Conservation (phyloP, 2,113 vertebrate species). For the Neogobius melanostomus region DNA sequence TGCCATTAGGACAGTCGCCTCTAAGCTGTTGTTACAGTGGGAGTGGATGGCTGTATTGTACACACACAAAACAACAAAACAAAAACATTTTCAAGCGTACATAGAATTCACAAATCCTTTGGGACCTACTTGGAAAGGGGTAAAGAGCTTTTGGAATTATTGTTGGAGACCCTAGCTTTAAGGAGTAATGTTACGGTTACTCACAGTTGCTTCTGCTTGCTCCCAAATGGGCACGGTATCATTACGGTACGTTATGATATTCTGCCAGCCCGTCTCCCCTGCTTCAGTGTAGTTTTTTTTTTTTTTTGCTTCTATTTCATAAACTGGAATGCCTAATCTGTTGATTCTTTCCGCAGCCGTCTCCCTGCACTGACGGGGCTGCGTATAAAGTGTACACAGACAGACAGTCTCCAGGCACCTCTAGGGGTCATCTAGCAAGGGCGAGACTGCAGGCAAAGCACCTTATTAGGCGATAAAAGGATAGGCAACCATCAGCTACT, state of each 20-base stretch:
- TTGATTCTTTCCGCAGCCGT: slow-evolving; percentile 5
- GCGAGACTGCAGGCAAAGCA: slow-evolving; percentile 56
- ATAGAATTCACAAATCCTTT: too few relatives aligned
- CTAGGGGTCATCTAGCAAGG: slow-evolving; percentile 58
- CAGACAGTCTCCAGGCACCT: slow-evolving; percentile 65
- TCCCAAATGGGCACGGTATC: too few relatives aligned
- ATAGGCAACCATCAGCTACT: slow-evolving; percentile 31
- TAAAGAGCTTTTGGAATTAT: too few relatives aligned
- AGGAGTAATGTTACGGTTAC: too few relatives aligned
- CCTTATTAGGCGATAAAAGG: slow-evolving; percentile 78
- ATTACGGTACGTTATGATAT: not conserved
- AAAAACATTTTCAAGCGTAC: too few relatives aligned
- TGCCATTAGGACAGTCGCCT: slow-evolving; percentile 10
- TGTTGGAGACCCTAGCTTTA: too few relatives aligned
- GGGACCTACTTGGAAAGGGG: too few relatives aligned
- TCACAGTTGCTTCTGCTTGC: too few relatives aligned
- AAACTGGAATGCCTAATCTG: slow-evolving; percentile 4
- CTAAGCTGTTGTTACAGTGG: not conserved
- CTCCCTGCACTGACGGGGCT: slow-evolving; percentile 14
- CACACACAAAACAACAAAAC: too few relatives aligned
- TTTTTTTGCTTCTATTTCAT: not conserved
- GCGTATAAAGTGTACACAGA: slow-evolving; percentile 58
- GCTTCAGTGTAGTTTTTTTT: not conserved
- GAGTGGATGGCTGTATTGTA: too few relatives aligned
- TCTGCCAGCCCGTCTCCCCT: not conserved